Evolutionary conservation across 2,888 invertebrate genomes (phyloP), one percentile per base, ranked within the genome.

Genomic region (Phortica magna): DNA sequence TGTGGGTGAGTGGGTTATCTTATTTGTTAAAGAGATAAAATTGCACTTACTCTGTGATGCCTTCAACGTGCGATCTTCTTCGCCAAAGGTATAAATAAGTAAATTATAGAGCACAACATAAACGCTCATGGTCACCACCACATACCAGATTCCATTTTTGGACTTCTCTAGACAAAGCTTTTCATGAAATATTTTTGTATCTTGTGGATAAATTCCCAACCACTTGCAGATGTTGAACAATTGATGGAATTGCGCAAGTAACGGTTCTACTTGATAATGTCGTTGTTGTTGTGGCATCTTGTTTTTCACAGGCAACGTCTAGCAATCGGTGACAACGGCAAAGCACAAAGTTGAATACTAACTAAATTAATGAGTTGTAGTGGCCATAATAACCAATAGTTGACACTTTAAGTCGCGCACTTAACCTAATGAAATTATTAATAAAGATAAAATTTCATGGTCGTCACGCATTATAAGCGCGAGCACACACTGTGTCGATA

Each of bases 141-240:
- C 89, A 75, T 85, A 84, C 31, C 87, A 59, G 77, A 89, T 84
- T 1, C 92, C 91, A 61, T 84, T 78, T 67, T 87, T 87, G 0
- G 91, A 91, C 43, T 89, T 85, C 78, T 89, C 85, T 19, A 92
- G 79, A 17, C 81, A 76, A 77, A 87, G 83, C 17, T 85, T 82
- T 0, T 80, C 77, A 2, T 86, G 88, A 78, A 89, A 91, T 76
- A 81, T 82, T 7, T 83, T 76, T 48, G 89, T 77, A 19, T 91
- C 88, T 73, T 91, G 88, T 0, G 92, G 91, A 79, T 90, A 85
- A 73, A 92, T 84, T 0, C 92, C 92, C 31, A 90, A 85, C 17
- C 91, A n/a, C 80, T 91, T 91, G 9, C 90, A 91, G 2, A 91
- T 55, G 19, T 85, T 79, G 82, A 92, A 92, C 14, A 92, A 74